These are phyloP conservation scores for Nymphalis io DNA, from an alignment of 1,140 invertebrate species.

Conservation along the genomic window DNA sequence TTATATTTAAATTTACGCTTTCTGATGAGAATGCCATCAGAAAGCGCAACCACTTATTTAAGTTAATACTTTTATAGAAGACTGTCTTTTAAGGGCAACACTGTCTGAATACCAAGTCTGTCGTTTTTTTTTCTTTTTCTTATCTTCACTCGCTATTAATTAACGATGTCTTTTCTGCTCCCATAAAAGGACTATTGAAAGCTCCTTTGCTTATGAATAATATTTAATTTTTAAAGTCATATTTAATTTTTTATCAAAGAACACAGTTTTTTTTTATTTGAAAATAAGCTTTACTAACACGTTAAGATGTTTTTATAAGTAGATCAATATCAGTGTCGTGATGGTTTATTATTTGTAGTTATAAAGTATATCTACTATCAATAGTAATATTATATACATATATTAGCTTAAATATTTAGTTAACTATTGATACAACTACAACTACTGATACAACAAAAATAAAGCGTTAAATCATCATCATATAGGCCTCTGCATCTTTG, in stretches of 20 bases:
- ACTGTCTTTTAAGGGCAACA: constrained; percentile 19
- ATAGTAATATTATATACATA: no score
- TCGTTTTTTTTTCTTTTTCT: constrained; percentile 19
- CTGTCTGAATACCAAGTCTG: constrained; percentile 16
- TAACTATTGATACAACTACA: no score
- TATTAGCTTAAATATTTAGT: no score
- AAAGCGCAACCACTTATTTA: constrained; percentile 1
- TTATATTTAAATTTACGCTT: neutral
- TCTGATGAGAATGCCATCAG: constrained; percentile 3
- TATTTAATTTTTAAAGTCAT: constrained; percentile 11
- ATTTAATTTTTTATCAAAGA: constrained; percentile 3
- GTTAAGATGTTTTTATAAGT: neutral
- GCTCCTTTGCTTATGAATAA: constrained; percentile 25
- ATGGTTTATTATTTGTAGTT: no score
- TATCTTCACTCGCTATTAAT: constrained; percentile 22
- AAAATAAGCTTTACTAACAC: neutral
- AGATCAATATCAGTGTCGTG: neutral
- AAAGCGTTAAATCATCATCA: no score
- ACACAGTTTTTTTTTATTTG: neutral
- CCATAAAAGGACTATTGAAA: constrained; percentile 25
- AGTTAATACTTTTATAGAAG: constrained; percentile 22
- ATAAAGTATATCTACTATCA: no score
- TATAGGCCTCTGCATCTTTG: no score
- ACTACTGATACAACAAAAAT: no score
- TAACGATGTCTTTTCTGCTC: constrained; percentile 25